Conservation (phyloP, 2,888 invertebrate species). For the Watsonalla cultraria region DNA sequence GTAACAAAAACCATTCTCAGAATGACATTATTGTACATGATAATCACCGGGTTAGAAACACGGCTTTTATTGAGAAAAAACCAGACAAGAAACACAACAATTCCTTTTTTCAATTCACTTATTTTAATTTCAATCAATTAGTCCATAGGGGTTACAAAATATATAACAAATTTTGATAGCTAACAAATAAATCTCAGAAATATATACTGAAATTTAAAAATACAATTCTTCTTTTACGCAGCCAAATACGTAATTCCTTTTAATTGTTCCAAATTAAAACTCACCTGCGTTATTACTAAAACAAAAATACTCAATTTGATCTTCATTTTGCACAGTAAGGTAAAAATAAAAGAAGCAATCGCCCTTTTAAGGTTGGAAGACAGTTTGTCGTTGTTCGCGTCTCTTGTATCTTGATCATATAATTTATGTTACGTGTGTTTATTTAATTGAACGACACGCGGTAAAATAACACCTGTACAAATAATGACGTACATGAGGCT, state of each 20-base stretch:
- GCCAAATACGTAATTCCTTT: too few relatives aligned
- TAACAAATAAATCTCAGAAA: too few relatives aligned
- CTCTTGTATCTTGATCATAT: conserved; percentile 3
- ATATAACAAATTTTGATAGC: too few relatives aligned
- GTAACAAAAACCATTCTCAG: conserved; percentile 27
- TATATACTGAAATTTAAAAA: too few relatives aligned
- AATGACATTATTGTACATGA: too few relatives aligned
- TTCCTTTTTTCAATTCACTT: too few relatives aligned
- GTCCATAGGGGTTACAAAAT: too few relatives aligned
- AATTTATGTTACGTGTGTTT: conserved; percentile 34
- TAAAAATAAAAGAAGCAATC: conserved; percentile 17
- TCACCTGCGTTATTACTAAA: conserved; percentile 35
- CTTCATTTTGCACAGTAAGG: conserved; percentile 28
- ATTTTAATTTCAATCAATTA: too few relatives aligned
- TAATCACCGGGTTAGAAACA: too few relatives aligned
- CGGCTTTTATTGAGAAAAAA: too few relatives aligned
- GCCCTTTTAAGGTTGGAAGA: conserved; percentile 13
- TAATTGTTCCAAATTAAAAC: conserved; percentile 10
- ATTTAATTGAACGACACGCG: conserved; percentile 32
- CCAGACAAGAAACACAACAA: too few relatives aligned
- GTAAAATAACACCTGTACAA: conserved; percentile 34
- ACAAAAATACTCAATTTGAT: conserved; percentile 25
- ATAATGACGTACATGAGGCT: conserved; percentile 15
- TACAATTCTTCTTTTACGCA: too few relatives aligned
- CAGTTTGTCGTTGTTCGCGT: conserved; percentile 14